A percentile compares a stretch with the other conserved stretches of the same genome.
Evolutionary conservation across 2,113 vertebrate genomes (phyloP).

Genomic region (Vidua chalybeata): DNA sequence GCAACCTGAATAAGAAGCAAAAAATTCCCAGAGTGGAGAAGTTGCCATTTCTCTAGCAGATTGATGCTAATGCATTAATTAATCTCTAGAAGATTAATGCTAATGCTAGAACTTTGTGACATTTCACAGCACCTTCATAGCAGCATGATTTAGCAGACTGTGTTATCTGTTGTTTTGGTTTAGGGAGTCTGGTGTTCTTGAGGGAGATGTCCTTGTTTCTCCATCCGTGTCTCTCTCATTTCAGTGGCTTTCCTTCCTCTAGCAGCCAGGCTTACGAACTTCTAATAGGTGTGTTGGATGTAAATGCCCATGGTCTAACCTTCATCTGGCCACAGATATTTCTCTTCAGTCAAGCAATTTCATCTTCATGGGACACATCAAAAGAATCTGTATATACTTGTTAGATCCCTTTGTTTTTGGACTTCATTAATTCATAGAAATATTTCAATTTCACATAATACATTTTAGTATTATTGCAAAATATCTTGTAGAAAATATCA

Average conservation of each 20-base stretch:
- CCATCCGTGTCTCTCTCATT: neutral
- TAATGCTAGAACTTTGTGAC: neutral
- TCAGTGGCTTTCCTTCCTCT: neutral
- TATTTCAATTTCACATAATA: neutral
- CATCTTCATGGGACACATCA: neutral
- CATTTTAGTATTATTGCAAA: neutral
- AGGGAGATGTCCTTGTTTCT: neutral
- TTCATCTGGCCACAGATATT: neutral
- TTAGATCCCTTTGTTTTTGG: neutral
- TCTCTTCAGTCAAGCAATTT: neutral
- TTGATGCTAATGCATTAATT: neutral
- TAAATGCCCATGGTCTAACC: neutral
- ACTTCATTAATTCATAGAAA: neutral
- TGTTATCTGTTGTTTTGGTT: neutral
- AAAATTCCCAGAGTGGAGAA: neutral
- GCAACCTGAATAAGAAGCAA: neutral
- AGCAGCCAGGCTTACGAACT: neutral
- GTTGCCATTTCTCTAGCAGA: neutral
- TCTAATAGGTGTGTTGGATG: neutral
- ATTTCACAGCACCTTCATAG: neutral
- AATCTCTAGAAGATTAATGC: neutral
- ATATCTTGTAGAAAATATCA: neutral
- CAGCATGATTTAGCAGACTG: neutral
- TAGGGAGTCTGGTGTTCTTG: neutral
- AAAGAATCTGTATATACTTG: neutral